These are phyloP conservation scores for Characodon lateralis DNA, from an alignment of 2,797 vertebrate species.

Conservation along the genomic window DNA sequence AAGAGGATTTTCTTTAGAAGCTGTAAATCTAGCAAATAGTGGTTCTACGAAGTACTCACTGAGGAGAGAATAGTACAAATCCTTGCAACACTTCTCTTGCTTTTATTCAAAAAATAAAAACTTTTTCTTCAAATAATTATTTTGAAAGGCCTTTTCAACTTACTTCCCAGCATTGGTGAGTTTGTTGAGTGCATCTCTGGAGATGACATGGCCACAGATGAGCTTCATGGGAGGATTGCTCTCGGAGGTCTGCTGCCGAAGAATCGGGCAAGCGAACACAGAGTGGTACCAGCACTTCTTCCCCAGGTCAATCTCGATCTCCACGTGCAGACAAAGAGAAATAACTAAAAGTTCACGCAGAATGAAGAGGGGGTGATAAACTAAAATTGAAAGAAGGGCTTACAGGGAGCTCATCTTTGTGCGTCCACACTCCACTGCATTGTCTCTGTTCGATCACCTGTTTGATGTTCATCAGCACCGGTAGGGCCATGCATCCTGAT, in stretches of 20 bases:
- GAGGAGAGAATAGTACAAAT: not conserved
- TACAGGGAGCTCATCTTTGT: slow-evolving; percentile 91
- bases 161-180: slow-evolving; percentile 93
- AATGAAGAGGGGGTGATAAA: accelerated
- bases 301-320: slow-evolving; percentile 93
- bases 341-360: not conserved
- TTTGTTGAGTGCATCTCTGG: slow-evolving; percentile 93
- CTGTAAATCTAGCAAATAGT: not conserved
- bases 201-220: slow-evolving; percentile 92
- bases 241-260: slow-evolving; percentile 91
- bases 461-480: slow-evolving; percentile 93
- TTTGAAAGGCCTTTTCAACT: slow-evolving; percentile 52
- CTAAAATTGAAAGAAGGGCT: slow-evolving; percentile 36
- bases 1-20: no score
- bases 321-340: slow-evolving; percentile 4
- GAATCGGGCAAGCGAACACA: slow-evolving; percentile 93
- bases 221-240: slow-evolving; percentile 95
- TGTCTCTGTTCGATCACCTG: slow-evolving; percentile 92
- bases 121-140: not conserved
- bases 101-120: not conserved
- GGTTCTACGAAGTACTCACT: not conserved
- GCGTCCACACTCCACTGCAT: slow-evolving; percentile 91
- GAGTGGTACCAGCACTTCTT: slow-evolving; percentile 97
- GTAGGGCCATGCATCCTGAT: slow-evolving; percentile 90
- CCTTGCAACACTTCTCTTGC: not conserved